Base-by-base conservation (phyloP, 2,888 invertebrate species). In the Limnephilus lunatus region DNA sequence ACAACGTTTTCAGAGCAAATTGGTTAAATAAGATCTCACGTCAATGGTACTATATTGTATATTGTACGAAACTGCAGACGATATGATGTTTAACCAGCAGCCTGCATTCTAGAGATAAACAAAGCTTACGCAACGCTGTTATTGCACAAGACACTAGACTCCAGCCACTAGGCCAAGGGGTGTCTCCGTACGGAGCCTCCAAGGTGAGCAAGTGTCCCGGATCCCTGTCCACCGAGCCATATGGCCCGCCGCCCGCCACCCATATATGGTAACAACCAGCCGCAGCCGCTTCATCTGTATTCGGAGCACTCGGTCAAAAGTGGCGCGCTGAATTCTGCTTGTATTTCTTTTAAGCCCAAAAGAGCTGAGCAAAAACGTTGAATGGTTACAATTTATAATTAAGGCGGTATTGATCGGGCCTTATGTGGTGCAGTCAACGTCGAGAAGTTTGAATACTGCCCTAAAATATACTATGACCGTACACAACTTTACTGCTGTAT, bases 201-300 rank as follows among this genome's bases (percentile, higher is more conserved):
- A 83, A 83, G 83, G 83, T 83, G 83, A 83, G 83, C 83, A 32
- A 39, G 83, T 83, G 83, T 83, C 83, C 83, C 39, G 31, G 32
- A 83, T 83, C 83, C 83, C 35, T 19, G 11, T 25, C 35, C 39
- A 39, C 82, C 82, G 15, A 25, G 83, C 83, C 83, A 83, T 83
- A 83, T 83, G 83, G 83, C 83, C 25, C 83, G 11, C 35, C 35
- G 35, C 9, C 25, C 35, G 83, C 83, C 83, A 39, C 83, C 68
- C 68, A 68, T 68, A 68, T 68, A 68, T 68, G 68, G 68, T n/a
- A 19, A 68, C 68, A 68, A 68, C 68, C 25, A 68, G 68, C 68
- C 68, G n/a, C 25, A 19, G 7, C 68, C 25, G 68, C 68, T 68
- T 68, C 68, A 68, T 83, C 83, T 32, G 83, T n/a, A 83, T 83